phyloP scores from a whole-genome alignment of 2,888 invertebrate genomes.

The Nezara viridula region DNA sequence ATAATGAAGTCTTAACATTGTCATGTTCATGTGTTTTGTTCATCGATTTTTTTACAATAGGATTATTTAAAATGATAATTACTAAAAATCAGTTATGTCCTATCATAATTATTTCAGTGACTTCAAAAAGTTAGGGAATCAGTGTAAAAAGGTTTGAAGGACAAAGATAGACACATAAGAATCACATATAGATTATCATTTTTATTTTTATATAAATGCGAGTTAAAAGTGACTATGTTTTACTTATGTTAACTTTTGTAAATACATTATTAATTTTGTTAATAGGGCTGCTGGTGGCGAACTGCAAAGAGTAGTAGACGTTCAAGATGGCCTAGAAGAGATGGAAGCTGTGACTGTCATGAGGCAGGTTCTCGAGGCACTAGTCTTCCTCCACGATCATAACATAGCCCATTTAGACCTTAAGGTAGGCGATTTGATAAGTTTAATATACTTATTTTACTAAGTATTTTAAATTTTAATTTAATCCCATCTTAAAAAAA shows the following conservation, averaged over 20 bases:
- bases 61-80: too few relatives aligned
- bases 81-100: too few relatives aligned
- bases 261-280: conserved; percentile 14
- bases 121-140: too few relatives aligned
- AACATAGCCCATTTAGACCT: conserved; percentile 96
- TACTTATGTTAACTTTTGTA: too few relatives aligned
- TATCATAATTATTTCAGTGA: too few relatives aligned
- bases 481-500: not conserved
- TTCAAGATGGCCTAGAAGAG: conserved; percentile 86
- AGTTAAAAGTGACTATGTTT: not conserved
- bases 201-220: not conserved
- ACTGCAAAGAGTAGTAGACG: conserved; percentile 91
- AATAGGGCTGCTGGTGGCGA: conserved; percentile 93
- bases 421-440: conserved; percentile 70
- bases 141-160: too few relatives aligned
- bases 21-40: too few relatives aligned
- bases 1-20: too few relatives aligned
- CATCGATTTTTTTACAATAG: too few relatives aligned
- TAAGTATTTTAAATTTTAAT: not conserved
- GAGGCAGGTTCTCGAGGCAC: conserved; percentile 91
- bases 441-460: not conserved
- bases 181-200: not conserved
- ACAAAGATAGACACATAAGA: too few relatives aligned
- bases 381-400: conserved; percentile 90
- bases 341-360: conserved; percentile 87